Conservation (phyloP, 2,113 vertebrate genomes). For the Dasyprocta punctata region DNA sequence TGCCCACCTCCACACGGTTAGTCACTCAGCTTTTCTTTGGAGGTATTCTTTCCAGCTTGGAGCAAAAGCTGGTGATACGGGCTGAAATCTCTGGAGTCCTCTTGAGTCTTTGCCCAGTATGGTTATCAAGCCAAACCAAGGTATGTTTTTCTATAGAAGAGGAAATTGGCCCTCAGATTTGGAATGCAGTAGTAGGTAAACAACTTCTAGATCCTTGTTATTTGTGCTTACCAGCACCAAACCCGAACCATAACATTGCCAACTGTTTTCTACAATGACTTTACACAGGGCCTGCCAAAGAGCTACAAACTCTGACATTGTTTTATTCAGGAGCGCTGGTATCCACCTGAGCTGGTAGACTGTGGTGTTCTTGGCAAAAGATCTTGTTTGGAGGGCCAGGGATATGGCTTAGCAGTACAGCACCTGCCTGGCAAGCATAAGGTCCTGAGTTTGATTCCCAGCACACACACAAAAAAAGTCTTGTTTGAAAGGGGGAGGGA, state of each 20-base stretch:
- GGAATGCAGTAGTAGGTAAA: not conserved
- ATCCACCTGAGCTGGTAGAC: not conserved
- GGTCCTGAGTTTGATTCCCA: too few species aligned
- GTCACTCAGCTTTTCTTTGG: not conserved
- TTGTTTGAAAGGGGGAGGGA: not conserved
- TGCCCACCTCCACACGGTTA: too few species aligned
- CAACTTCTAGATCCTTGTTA: constrained; percentile 18
- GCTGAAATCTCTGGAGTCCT: not conserved
- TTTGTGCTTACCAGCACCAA: not conserved
- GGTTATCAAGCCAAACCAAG: not conserved
- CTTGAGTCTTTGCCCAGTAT: not conserved
- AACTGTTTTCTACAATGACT: constrained; percentile 35
- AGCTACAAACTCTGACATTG: not conserved
- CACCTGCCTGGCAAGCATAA: too few species aligned
- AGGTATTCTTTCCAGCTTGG: not conserved
- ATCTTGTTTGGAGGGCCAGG: not conserved
- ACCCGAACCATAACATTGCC: not conserved
- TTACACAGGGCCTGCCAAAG: not conserved
- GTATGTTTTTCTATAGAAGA: not conserved
- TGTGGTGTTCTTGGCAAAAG: constrained; percentile 41
- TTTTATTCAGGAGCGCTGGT: not conserved
- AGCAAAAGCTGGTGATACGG: not conserved
- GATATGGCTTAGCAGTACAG: too few species aligned
- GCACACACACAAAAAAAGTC: too few species aligned
- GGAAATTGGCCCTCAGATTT: not conserved